Percentiles rank a stretch among this genome's conserved stretches.
Evolutionary conservation across 2,888 invertebrate species (phyloP).

Genomic region (Agrotis exclamationis): DNA sequence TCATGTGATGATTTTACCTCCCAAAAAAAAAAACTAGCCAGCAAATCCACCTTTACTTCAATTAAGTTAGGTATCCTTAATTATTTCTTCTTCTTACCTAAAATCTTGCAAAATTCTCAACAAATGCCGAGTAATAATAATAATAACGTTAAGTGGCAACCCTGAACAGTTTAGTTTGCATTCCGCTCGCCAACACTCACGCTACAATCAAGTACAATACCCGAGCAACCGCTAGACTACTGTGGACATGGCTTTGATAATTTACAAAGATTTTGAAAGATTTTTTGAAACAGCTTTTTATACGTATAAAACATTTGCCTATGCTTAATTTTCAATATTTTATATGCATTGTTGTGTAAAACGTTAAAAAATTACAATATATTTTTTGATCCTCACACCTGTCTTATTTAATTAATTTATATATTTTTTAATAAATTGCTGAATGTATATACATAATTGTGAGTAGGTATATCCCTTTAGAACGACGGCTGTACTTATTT

Average conservation of each 20-base stretch:
- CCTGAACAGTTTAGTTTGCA: slow-evolving; percentile 87
- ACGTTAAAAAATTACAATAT: too few relatives aligned
- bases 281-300: background rate
- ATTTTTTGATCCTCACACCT: too few relatives aligned
- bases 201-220: slow-evolving; percentile 89
- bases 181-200: slow-evolving; percentile 87
- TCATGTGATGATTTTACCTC: too few relatives aligned
- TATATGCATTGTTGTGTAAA: too few relatives aligned
- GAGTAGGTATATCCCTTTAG: too few relatives aligned
- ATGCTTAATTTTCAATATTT: too few relatives aligned
- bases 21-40: too few relatives aligned
- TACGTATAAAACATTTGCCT: background rate
- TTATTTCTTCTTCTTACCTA: background rate
- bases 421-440: too few relatives aligned
- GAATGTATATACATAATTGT: too few relatives aligned
- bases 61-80: background rate
- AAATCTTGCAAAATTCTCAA: slow-evolving; percentile 8
- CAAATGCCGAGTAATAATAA: slow-evolving; percentile 69
- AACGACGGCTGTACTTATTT: too few relatives aligned
- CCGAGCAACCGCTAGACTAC: slow-evolving; percentile 64
- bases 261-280: background rate
- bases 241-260: slow-evolving; percentile 67
- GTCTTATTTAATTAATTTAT: too few relatives aligned
- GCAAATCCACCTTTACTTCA: background rate
- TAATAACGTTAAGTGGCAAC: slow-evolving; percentile 72